phyloP scores from a whole-genome alignment of 2,888 invertebrate species.

The Epistrophe eligans region DNA sequence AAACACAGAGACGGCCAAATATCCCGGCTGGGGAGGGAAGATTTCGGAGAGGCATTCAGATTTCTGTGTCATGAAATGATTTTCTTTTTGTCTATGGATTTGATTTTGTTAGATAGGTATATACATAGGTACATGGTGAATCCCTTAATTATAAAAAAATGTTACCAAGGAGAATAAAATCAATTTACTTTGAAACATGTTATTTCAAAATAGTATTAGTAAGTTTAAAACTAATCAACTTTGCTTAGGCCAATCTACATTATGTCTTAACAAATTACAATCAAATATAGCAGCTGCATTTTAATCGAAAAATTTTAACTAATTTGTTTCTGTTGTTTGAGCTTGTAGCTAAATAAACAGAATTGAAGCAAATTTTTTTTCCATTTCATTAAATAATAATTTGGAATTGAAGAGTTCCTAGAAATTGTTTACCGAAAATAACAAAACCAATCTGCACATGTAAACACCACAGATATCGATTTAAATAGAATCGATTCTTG shows the following conservation, averaged over 20 bases:
- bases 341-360: neutral
- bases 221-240: neutral
- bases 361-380: neutral
- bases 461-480: conserved; percentile 20
- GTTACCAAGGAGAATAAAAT: no score
- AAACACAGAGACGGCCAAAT: no score
- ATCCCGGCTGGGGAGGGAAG: no score
- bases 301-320: neutral
- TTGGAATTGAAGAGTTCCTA: neutral
- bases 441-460: conserved; percentile 2
- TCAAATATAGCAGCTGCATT: neutral
- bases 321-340: neutral
- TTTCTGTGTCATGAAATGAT: no score
- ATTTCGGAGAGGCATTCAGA: no score
- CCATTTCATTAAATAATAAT: conserved; percentile 2
- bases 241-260: neutral
- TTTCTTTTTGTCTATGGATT: no score
- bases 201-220: neutral
- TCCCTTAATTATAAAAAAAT: no score
- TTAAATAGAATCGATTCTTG: conserved; percentile 46
- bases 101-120: no score
- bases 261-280: neutral
- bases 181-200: neutral
- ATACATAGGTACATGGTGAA: no score
- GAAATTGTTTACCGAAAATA: neutral